Evolutionary conservation across 1,140 invertebrate genomes (phyloP), one percentile per base, ranked within the genome.

Genomic region (Trichonephila clavata): DNA sequence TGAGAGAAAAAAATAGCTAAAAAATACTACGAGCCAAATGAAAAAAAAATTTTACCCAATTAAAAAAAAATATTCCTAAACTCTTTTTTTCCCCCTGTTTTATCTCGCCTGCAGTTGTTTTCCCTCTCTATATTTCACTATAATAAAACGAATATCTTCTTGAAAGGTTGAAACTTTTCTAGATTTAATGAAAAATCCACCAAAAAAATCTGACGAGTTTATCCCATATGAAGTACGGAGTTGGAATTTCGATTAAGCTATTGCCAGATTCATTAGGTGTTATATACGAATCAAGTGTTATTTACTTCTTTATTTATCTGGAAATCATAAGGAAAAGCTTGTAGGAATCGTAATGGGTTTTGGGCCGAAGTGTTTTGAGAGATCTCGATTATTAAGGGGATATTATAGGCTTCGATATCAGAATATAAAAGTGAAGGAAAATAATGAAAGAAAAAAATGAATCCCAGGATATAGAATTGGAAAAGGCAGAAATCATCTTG

Each of bases 161-260:
- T 27, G 32, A 77, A 77, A 77, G 71, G 71, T 39, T 39, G 71
- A 77, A 77, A 77, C 24, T 32, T 39, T 77, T 32, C 32, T 50
- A 10, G 61, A 63, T 39, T 77, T 77, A 77, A 77, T 77, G 71
- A 77, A 77, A 77, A 77, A 77, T 1, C 71, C 32, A 14, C 20
- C 13, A 7, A 50, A 50, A 50, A 50, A 50, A 7, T 14, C 81
- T 84, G 81, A 84, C 43, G 21, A 59, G 81, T 84, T 84, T 57
- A 84, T 57, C 43, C 80, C 43, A 10, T 83, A 43, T 83, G 13
- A 50, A 83, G 81, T 5, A 84, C 43, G 81, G 14, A 24, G 21
- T 18, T 14, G 50, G 81, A 59, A 59, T 84, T 84, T 84, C 81
- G 81, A 84, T 84, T 84, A 84, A 84, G 43, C n/a, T 59, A 21